Conservation (phyloP, 2,113 vertebrate genomes). For the Chinchilla lanigera region DNA sequence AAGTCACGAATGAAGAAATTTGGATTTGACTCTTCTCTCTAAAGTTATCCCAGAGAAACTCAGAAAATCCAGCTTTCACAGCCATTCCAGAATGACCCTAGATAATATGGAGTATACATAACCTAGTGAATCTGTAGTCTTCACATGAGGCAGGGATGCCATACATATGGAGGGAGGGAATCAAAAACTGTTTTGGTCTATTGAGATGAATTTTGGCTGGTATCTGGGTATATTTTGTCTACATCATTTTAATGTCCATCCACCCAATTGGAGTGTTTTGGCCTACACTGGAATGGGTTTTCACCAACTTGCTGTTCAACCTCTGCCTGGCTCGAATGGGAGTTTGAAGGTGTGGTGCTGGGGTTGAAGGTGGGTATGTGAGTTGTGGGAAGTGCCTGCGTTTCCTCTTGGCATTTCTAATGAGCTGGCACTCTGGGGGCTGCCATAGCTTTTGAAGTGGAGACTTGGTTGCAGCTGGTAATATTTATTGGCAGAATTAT, state of each 20-base stretch:
- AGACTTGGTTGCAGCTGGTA: background rate
- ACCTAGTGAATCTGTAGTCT: background rate
- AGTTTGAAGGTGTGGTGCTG: background rate
- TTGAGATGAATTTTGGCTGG: background rate
- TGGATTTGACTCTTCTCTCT: background rate
- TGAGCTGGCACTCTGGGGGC: background rate
- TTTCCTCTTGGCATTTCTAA: background rate
- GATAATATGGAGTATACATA: background rate
- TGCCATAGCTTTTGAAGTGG: background rate
- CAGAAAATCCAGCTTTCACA: conserved; percentile 21
- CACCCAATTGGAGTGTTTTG: background rate
- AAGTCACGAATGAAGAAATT: background rate
- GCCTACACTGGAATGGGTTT: background rate
- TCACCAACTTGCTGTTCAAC: background rate
- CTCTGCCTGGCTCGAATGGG: background rate
- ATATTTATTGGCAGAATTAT: conserved; percentile 50
- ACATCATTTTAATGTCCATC: background rate
- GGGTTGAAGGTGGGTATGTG: background rate
- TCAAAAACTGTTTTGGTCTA: background rate
- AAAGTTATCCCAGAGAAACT: conserved; percentile 16
- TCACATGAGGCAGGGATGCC: background rate
- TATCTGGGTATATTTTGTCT: background rate
- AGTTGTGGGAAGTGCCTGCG: background rate
- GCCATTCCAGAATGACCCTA: background rate
- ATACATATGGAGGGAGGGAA: background rate